Conservation (phyloP, 2,797 vertebrate genomes). For the Fundulus diaphanus region DNA sequence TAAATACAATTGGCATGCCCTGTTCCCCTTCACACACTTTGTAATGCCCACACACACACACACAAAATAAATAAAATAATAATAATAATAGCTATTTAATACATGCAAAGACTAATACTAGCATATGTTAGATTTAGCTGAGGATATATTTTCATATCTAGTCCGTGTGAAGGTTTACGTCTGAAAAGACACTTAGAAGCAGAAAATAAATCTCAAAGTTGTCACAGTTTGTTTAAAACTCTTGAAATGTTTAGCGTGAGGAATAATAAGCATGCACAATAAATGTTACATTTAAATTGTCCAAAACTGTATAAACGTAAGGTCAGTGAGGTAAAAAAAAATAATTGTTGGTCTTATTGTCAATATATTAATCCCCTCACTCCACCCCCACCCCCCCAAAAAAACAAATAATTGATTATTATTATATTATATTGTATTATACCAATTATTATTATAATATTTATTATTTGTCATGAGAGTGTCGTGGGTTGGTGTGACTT, state of each 20-base stretch:
- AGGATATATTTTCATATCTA: not conserved
- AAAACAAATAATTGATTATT: no score
- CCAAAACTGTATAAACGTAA: not conserved
- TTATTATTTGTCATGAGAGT: not conserved
- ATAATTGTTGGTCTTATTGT: no score
- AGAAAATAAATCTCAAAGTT: not conserved
- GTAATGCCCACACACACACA: no score
- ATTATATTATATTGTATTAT: no score
- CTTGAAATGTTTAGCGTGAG: not conserved
- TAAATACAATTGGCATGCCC: not conserved
- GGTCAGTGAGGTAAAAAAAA: not conserved
- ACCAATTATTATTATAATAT: no score
- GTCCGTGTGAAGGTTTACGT: not conserved
- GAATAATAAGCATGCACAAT: not conserved
- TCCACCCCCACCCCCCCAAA: no score
- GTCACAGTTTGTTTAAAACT: no score
- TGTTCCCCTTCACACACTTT: not conserved
- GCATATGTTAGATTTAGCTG: not conserved
- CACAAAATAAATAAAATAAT: no score
- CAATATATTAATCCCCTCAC: no score
- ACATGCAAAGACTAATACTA: not conserved
- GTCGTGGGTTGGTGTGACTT: not conserved
- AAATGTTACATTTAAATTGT: not conserved
- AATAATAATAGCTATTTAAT: no score
- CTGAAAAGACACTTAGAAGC: not conserved